phyloP scores from a whole-genome alignment of 2,888 invertebrate species.

The Dryobotodes eremita region DNA sequence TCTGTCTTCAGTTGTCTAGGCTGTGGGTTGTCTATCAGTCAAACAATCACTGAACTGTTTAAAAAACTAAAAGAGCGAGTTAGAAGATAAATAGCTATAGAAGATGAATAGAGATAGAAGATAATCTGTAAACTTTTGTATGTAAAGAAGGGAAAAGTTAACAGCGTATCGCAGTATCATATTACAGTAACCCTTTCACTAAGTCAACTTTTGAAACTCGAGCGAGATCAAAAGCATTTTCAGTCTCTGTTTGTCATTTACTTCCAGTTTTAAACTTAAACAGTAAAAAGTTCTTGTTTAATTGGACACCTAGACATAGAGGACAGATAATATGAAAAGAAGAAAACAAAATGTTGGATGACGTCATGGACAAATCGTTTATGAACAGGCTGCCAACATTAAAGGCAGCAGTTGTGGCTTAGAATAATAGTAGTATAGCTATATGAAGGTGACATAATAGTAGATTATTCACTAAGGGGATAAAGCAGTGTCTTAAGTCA shows the following conservation, averaged over 20 bases:
- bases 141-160: constrained; percentile 11
- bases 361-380: not conserved
- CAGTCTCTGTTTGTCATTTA: constrained; percentile 20
- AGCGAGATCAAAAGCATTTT: constrained; percentile 46
- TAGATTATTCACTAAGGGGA: no score
- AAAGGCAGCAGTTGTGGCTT: not conserved
- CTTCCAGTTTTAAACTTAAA: constrained; percentile 38
- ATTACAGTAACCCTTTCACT: constrained; percentile 32
- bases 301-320: not conserved
- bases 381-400: no score
- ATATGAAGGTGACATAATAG: not conserved
- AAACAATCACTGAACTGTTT: not conserved
- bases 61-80: not conserved
- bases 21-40: not conserved
- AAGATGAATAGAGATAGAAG: not conserved
- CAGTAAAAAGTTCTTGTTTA: constrained; percentile 7
- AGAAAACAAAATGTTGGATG: not conserved
- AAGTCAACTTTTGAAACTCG: constrained; percentile 38
- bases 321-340: not conserved
- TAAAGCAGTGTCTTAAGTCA: no score
- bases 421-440: not conserved
- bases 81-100: not conserved
- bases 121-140: constrained; percentile 7
- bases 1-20: not conserved
- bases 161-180: constrained; percentile 26